phyloP scores from a whole-genome alignment of 2,888 invertebrate genomes.

The Syrphus vitripennis region DNA sequence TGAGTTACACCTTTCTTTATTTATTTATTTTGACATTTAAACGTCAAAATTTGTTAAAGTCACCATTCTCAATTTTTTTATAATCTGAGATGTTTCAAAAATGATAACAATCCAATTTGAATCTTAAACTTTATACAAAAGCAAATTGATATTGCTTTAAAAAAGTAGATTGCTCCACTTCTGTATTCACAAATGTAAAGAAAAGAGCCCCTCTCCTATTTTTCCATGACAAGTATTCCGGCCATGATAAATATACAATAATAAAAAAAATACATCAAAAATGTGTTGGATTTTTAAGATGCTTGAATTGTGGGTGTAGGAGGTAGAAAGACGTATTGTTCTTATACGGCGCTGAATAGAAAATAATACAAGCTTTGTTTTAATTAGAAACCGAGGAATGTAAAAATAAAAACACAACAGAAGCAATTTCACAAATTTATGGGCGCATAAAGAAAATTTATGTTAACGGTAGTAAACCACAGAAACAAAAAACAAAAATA shows the following conservation, averaged over 20 bases:
- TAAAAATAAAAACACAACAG: slow-evolving; percentile 75
- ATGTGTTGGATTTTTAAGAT: neutral
- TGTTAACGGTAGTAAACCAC: slow-evolving; percentile 34
- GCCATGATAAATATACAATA: no score
- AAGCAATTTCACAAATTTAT: slow-evolving; percentile 62
- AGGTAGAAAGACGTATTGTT: neutral
- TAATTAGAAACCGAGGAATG: slow-evolving; percentile 47
- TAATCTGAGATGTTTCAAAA: no score
- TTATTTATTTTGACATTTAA: no score
- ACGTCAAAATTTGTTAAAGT: no score
- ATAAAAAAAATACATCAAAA: no score
- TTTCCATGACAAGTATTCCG: neutral
- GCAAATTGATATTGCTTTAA: no score
- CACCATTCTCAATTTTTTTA: no score
- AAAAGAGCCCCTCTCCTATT: neutral
- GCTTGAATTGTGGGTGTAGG: neutral
- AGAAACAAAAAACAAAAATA: slow-evolving; percentile 12
- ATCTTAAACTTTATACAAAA: no score
- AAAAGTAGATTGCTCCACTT: no score
- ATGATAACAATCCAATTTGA: no score
- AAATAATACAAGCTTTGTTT: slow-evolving; percentile 63
- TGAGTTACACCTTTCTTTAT: no score
- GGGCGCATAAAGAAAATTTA: slow-evolving; percentile 60
- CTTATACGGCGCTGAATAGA: slow-evolving; percentile 35
- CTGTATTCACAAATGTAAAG: no score